A percentile compares a stretch with the other conserved stretches of the same genome.
phyloP scores from a whole-genome alignment of 1,140 invertebrate species.

The Zaprionus ornatus region DNA sequence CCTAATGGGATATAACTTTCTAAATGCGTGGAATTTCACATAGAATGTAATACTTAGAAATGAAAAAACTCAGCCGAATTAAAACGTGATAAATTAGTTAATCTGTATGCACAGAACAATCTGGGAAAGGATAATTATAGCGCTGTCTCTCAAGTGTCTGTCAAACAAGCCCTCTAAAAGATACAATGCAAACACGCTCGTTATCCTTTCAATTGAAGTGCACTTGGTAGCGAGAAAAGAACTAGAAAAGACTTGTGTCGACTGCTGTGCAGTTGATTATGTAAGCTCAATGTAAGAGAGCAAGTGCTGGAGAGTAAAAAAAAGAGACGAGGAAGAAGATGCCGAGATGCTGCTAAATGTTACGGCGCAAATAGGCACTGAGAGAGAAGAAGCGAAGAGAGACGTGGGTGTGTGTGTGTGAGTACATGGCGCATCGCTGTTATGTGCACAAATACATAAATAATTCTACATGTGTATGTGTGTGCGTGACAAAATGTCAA shows the following conservation, averaged over 20 bases:
- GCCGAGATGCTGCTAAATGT: background rate
- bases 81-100: slow-evolving; percentile 1
- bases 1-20: background rate
- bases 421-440: background rate
- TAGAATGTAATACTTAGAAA: background rate
- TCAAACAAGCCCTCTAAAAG: background rate
- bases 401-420: background rate
- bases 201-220: slow-evolving; percentile 73
- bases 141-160: background rate
- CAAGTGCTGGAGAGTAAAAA: background rate
- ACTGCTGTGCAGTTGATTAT: slow-evolving; percentile 48
- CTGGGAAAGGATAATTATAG: background rate
- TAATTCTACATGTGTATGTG: slow-evolving; percentile 1
- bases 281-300: slow-evolving; percentile 65
- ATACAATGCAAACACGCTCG: slow-evolving; percentile 13
- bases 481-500: slow-evolving; percentile 61
- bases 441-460: background rate
- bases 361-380: slow-evolving; percentile 15
- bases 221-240: slow-evolving; percentile 55
- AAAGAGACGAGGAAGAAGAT: background rate
- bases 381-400: background rate
- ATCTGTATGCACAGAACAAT: background rate
- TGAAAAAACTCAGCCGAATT: background rate
- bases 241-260: slow-evolving; percentile 23
- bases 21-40: background rate